phyloP scores from a whole-genome alignment of 30 jellyfish, hydroid and myxozoan genomes.

The Nemopilema nomurai region DNA sequence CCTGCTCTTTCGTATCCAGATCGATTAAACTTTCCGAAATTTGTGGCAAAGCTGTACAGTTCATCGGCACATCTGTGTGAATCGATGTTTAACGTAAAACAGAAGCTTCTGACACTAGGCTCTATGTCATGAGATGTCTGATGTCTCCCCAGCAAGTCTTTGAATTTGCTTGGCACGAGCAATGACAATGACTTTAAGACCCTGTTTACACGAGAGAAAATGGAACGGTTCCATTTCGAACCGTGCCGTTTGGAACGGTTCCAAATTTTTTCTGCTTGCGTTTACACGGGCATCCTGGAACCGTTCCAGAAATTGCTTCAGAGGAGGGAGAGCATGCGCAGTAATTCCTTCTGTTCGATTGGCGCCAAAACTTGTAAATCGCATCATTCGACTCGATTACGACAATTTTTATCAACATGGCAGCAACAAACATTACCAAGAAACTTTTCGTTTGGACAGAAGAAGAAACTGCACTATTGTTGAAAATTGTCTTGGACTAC shows the following conservation, averaged over 20 bases:
- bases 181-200: slow-evolving; percentile 25
- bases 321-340: not conserved
- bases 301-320: not conserved
- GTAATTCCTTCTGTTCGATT: slow-evolving; percentile 19
- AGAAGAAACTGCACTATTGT: slow-evolving; percentile 36
- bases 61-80: slow-evolving; percentile 53
- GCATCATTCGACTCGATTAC: slow-evolving; percentile 23
- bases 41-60: slow-evolving; percentile 45
- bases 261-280: not conserved
- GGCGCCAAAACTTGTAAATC: slow-evolving; percentile 26
- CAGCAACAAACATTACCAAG: slow-evolving; percentile 4
- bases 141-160: slow-evolving; percentile 33
- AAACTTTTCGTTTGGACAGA: slow-evolving; percentile 21
- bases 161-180: slow-evolving; percentile 33
- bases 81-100: slow-evolving; percentile 23
- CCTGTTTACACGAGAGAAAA: not conserved
- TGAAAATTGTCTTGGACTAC: slow-evolving; percentile 13
- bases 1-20: slow-evolving; percentile 13
- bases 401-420: slow-evolving; percentile 10
- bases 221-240: not conserved
- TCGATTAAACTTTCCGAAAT: slow-evolving; percentile 39
- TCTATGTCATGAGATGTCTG: slow-evolving; percentile 35
- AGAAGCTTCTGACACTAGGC: slow-evolving; percentile 48
- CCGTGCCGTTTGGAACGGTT: not conserved
- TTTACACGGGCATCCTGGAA: not conserved